Evolutionary conservation across 2,797 vertebrate genomes (phyloP), one percentile per base, ranked within the genome.

Genomic region (Salmo trutta): DNA sequence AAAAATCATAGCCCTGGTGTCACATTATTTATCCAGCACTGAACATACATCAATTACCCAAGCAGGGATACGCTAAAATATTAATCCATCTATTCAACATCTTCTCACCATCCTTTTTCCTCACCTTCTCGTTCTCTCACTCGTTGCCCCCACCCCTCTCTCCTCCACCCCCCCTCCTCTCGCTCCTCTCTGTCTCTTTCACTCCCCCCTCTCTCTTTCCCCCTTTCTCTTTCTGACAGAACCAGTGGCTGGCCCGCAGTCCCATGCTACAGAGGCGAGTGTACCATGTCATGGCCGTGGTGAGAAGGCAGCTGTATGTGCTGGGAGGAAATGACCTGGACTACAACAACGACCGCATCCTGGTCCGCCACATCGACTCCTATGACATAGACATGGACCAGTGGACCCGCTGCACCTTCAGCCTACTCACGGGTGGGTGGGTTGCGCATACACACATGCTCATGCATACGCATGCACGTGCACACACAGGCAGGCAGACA

Each of bases 201-300:
- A 67, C 76, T 24, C 70, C 59, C 71, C 62, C 29, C 52, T 31
- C 71, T 74, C 69, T 31, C 76, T 79, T 53, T 27, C 8, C 95
- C 71, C 97, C 53, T 21, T 70, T 95, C 68, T 24, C 76, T 79
- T 53, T 27, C 8, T 52, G 66, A 47, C 90, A 99, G 97, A 96
- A 99, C 80, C 95, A 97, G 91, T 99, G 98, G 97, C 76, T 97
- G 53, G 93, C 95, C 71, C 97, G 95, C 3, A 97, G 97, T 87
- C 96, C 97, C 3, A 99, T 99, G 97, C 86, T 97, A 71, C 98
- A 99, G 94, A 95, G 97, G 86, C 93, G 98, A 29, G 97, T 99
- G 69, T 99, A 99, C 85, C 97, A 99, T 75, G 97, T 98, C 77
- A 99, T 99, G 97, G 97, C 96, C 1, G 96, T 96, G 0, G 96